Conservation (phyloP, 2,888 invertebrate species). For the Artemia sp. region DNA sequence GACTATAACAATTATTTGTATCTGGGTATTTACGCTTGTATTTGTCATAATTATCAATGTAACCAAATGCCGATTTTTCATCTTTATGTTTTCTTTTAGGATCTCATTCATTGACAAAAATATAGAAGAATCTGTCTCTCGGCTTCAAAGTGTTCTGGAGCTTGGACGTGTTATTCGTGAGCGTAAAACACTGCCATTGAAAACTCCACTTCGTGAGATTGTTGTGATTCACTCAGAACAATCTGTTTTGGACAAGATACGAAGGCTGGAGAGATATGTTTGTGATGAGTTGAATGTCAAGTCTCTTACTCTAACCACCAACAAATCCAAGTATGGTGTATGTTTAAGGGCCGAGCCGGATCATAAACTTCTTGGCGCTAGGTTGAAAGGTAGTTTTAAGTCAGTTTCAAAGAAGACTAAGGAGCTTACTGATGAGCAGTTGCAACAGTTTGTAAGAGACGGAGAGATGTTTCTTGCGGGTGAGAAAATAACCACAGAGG, state of each 20-base stretch:
- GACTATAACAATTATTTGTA: not conserved
- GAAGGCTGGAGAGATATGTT: constrained; percentile 64
- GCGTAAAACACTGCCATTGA: constrained; percentile 77
- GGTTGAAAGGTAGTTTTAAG: constrained; percentile 69
- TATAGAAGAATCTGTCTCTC: constrained; percentile 72
- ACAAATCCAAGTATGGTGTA: constrained; percentile 83
- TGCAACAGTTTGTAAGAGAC: constrained; percentile 51
- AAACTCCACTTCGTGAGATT: constrained; percentile 88
- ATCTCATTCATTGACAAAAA: constrained; percentile 52
- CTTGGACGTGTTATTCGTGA: constrained; percentile 82
- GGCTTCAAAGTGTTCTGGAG: constrained; percentile 91
- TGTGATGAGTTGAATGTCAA: constrained; percentile 82
- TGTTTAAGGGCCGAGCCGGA: constrained; percentile 82
- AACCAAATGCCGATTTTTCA: too few species aligned
- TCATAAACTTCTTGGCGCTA: constrained; percentile 70
- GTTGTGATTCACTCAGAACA: constrained; percentile 79
- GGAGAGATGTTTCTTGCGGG: constrained; percentile 57
- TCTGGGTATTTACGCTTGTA: constrained; percentile 17
- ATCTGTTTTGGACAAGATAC: constrained; percentile 55
- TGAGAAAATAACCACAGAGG: constrained; percentile 46
- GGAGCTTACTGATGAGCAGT: constrained; percentile 51
- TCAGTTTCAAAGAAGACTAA: constrained; percentile 64
- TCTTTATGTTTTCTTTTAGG: constrained; percentile 30
- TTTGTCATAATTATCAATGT: not conserved
- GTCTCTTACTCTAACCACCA: constrained; percentile 60